A percentile compares a stretch with the other conserved stretches of the same genome.
Conservation (phyloP, 2,888 invertebrate genomes). For the Andrena chrysosceles region DNA sequence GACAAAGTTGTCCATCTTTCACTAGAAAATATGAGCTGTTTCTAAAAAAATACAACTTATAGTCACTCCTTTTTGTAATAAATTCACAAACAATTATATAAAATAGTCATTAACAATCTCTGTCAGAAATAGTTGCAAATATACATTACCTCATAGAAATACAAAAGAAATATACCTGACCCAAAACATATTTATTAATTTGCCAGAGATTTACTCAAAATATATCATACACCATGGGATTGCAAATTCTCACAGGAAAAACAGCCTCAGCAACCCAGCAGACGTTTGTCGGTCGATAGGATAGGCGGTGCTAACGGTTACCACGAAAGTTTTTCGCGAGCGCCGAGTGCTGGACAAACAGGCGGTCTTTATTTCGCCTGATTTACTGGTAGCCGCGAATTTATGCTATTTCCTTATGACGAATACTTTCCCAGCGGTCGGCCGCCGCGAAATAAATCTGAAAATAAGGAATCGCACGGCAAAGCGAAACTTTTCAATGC, state of each 20-base stretch:
- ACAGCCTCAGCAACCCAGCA: neutral
- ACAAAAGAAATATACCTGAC: no score
- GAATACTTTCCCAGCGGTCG: conserved; percentile 35
- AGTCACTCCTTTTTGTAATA: no score
- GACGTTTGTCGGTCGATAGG: conserved; percentile 37
- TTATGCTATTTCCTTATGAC: conserved; percentile 56
- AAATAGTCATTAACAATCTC: no score
- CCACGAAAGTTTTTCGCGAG: conserved; percentile 50
- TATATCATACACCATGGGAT: no score
- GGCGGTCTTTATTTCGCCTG: conserved; percentile 59
- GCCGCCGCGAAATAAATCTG: conserved; percentile 42
- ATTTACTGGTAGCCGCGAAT: conserved; percentile 51
- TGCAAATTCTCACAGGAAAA: neutral
- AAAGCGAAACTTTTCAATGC: conserved; percentile 54
- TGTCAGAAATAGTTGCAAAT: no score
- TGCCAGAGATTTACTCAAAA: no score
- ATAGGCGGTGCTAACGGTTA: conserved; percentile 33
- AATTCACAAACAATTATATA: no score
- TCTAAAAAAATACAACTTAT: no score
- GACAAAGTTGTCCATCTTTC: no score
- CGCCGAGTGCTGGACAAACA: conserved; percentile 60
- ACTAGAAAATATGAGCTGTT: no score
- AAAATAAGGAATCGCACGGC: conserved; percentile 45
- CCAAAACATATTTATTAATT: no score
- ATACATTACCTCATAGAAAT: no score